A percentile compares a stretch with the other conserved stretches of the same genome.
phyloP scores from a whole-genome alignment of 2,888 invertebrate species.

The Mythimna vitellina region DNA sequence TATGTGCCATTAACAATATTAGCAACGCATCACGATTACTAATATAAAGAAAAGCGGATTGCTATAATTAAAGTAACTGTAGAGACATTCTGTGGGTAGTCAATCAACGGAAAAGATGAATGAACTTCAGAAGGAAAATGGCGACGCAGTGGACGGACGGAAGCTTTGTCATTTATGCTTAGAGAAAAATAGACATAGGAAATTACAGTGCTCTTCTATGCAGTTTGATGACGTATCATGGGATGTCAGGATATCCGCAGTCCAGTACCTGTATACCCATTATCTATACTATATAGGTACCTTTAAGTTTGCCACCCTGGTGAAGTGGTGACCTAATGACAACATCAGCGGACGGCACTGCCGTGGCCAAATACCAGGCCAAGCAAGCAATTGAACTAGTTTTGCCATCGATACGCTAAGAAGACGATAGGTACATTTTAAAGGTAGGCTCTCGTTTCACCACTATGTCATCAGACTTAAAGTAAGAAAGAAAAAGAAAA shows the following conservation, averaged over 20 bases:
- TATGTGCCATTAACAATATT: conserved; percentile 32
- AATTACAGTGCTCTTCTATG: conserved; percentile 27
- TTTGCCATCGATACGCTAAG: too few species aligned
- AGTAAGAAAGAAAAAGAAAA: too few species aligned
- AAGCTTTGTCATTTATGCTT: conserved; percentile 22
- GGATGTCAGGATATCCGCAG: conserved; percentile 65
- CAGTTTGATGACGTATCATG: conserved; percentile 30
- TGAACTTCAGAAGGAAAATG: conserved; percentile 53
- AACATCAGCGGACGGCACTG: too few species aligned
- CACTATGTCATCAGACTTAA: too few species aligned
- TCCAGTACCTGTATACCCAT: not conserved
- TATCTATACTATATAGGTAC: not conserved
- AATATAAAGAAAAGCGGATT: conserved; percentile 39
- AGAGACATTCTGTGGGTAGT: conserved; percentile 32
- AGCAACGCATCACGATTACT: conserved; percentile 50
- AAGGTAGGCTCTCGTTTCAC: not conserved
- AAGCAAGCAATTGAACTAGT: too few species aligned
- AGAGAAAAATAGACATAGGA: conserved; percentile 27
- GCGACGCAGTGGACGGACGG: conserved; percentile 30
- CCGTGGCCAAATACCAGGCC: too few species aligned
- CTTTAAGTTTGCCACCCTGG: too few species aligned
- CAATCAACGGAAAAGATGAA: conserved; percentile 47
- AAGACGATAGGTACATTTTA: too few species aligned
- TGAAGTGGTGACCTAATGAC: too few species aligned
- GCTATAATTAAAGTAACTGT: conserved; percentile 57